phyloP scores from a whole-genome alignment of 2,888 invertebrate species.

The Drosophila falleni region DNA sequence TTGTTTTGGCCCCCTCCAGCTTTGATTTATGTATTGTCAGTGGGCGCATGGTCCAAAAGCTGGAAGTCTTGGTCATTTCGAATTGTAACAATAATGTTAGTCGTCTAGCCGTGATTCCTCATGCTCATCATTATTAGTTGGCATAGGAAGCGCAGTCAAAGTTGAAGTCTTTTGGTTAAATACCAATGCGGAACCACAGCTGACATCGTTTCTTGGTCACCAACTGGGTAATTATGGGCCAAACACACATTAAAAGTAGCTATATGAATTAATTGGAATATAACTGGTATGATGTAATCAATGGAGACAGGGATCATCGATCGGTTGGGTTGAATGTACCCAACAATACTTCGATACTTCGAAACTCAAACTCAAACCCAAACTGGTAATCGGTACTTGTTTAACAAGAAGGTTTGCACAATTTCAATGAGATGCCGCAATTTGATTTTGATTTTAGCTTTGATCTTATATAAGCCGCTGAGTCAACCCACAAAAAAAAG shows the following conservation, averaged over 20 bases:
- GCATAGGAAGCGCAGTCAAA: conserved; percentile 44
- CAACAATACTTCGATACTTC: background rate
- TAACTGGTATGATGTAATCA: conserved; percentile 17
- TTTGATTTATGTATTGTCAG: conserved; percentile 59
- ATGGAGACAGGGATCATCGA: conserved; percentile 20
- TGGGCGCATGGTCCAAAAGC: conserved; percentile 35
- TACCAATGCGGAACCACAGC: conserved; percentile 66
- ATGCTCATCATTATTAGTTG: conserved; percentile 38
- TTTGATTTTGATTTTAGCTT: conserved; percentile 18
- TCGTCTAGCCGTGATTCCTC: conserved; percentile 40
- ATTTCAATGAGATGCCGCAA: conserved; percentile 25
- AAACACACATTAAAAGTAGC: conserved; percentile 12
- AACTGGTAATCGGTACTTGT: background rate
- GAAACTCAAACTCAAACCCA: background rate
- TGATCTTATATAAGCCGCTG: conserved; percentile 39
- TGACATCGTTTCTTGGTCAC: conserved; percentile 58
- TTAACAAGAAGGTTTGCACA: conserved; percentile 38
- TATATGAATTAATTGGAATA: background rate
- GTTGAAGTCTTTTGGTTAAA: conserved; percentile 43
- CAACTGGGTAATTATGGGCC: conserved; percentile 33
- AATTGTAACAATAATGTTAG: conserved; percentile 69
- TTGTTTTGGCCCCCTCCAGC: conserved; percentile 45
- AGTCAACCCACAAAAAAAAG: conserved; percentile 29
- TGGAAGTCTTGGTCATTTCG: conserved; percentile 59
- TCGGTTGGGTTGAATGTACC: conserved; percentile 32